These are phyloP conservation scores for Sinonovacula constricta DNA, from an alignment of 1,140 invertebrate species.

Conservation along the genomic window DNA sequence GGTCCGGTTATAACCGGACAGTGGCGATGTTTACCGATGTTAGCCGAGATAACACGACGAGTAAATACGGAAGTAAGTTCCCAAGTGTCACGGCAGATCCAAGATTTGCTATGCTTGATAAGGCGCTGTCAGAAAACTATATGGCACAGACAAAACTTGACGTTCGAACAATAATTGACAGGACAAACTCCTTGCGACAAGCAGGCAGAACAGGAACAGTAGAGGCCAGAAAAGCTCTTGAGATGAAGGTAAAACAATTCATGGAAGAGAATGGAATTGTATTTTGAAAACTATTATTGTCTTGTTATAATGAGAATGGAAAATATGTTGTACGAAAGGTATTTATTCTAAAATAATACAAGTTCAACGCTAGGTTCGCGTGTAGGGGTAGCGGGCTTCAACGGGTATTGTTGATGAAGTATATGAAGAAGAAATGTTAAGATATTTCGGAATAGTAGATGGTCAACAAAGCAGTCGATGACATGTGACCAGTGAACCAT, in stretches of 20 bases:
- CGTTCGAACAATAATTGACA: constrained; percentile 30
- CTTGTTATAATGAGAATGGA: no score
- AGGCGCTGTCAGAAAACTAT: constrained; percentile 21
- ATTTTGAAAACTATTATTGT: no score
- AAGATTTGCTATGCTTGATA: constrained; percentile 32
- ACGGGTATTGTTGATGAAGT: no score
- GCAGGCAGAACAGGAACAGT: constrained; percentile 4
- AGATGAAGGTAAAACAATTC: constrained; percentile 22
- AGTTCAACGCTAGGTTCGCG: no score
- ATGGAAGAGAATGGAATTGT: constrained; percentile 48
- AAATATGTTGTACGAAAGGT: no score
- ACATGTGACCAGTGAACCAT: no score
- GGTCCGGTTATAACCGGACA: not conserved
- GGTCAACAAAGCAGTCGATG: no score
- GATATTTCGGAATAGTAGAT: no score
- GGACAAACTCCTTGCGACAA: constrained; percentile 22
- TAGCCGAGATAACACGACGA: not conserved
- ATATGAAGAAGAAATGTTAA: no score
- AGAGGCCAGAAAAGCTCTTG: constrained; percentile 28
- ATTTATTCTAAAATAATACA: no score
- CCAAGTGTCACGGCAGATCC: constrained; percentile 9
- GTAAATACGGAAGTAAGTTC: not conserved
- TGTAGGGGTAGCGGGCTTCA: no score
- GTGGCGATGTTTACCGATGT: not conserved
- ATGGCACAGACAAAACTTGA: constrained; percentile 12